These are phyloP conservation scores for Ceryle rudis DNA, from an alignment of 2,797 vertebrate genomes.

Conservation along the genomic window DNA sequence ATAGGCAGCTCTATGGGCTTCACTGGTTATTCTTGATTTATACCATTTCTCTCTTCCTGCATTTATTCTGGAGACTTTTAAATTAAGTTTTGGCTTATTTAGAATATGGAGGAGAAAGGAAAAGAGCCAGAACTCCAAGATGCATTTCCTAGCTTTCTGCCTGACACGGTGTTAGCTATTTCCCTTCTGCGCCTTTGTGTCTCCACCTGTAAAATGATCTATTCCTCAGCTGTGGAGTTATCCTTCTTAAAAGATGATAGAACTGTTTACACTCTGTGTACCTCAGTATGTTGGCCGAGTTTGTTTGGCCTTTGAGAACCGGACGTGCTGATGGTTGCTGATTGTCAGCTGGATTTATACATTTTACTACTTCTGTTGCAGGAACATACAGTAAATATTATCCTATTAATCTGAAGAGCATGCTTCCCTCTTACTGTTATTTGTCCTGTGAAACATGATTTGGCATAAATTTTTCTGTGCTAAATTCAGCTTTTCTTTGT, in stretches of 20 bases:
- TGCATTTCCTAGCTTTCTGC: not conserved
- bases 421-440: slow-evolving; percentile 8
- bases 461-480: slow-evolving; percentile 57
- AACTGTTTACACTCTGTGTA: rapidly evolving
- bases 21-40: not conserved
- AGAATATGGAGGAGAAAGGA: not conserved
- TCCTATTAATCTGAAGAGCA: not conserved
- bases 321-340: not conserved
- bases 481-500: slow-evolving; percentile 76
- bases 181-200: not conserved
- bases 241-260: not conserved
- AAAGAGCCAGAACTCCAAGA: not conserved
- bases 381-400: not conserved
- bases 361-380: not conserved
- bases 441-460: slow-evolving; percentile 60
- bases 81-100: not conserved
- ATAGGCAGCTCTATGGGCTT: not conserved
- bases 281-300: not conserved
- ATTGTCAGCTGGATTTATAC: not conserved
- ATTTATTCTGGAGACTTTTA: not conserved
- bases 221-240: not conserved
- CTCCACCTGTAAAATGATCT: slow-evolving; percentile 50
- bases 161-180: not conserved
- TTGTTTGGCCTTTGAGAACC: not conserved
- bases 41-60: not conserved